Base-by-base conservation (phyloP, 2,797 vertebrate genomes). In the Catharus ustulatus region DNA sequence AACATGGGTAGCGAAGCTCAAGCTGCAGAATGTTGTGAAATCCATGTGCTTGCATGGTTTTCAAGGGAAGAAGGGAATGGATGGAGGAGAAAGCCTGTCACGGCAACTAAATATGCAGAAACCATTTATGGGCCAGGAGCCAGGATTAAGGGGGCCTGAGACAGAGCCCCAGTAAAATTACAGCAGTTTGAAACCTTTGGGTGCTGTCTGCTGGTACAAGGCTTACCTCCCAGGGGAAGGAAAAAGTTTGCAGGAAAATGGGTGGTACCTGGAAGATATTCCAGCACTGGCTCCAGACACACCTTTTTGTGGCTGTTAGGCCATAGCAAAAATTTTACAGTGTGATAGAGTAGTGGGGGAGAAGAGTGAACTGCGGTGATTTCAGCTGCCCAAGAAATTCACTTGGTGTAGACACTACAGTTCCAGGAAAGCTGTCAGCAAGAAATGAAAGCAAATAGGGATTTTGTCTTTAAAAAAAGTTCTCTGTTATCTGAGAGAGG, bases 381-480 rank as follows among this genome's bases (percentile, higher is more conserved):
- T 87, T 89, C 90, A 87, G 46, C 68, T 87, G 23, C 77, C 82
- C 61, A 58, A 85, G 68, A 89, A 85, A 91, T 91, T 87, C 83
- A 57, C 68, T 84, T 57, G 45, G 52, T 5, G 9, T 77, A 80
- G 78, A 67, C 46, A 34, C 84, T 61, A 46, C 49, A 77, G 72
- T 83, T 93, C 78, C 68, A 91, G 94, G 91, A 96, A 84, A 84
- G 59, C 51, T 95, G 89, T 69, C 89, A 92, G 57, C 46, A 71
- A 74, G 64, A 62, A 93, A 66, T 89, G 77, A 90, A 92, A 95
- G 71, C 52, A 95, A 92, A 90, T 38, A 87, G 57, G 46, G 15
- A 74, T 92, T 93, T 82, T 84, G 32, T n/a, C 27, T 36, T 1
- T 4, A 51, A n/a, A 61, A 52, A 51, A 36, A 69, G 29, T 58